Base-by-base conservation (phyloP, 2,888 invertebrate species). In the Acanthosoma haemorrhoidale region DNA sequence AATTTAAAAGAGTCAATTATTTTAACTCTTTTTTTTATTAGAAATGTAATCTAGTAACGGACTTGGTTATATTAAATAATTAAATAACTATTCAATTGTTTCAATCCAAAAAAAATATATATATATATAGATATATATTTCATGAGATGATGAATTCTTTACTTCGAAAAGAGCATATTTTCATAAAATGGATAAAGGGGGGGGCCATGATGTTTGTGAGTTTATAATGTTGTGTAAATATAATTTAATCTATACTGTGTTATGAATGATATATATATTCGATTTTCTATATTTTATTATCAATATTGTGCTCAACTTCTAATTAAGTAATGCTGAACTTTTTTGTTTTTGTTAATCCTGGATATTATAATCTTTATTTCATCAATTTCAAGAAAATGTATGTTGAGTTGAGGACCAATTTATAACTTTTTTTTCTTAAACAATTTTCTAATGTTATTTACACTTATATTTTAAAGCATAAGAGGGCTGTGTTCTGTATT, bases 401-500 rank as follows among this genome's bases (percentile, higher is more conserved):
- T 29, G 29, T 41, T 64, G 39, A 29, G 64, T 64, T 64, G 64
- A 64, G 64, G 64, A 64, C 64, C 64, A 64, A 64, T 39, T 41
- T 64, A 39, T 41, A 38, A 29, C 16, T 41, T 15, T 64, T 64
- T 64, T 38, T 15, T 41, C 41, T 64, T 29, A 16, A 21, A 36
- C 36, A 36, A 61, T 61, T 61, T 36, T 59, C 36, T 36, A 61
- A 36, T 61, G 36, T 61, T 61, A 36, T 36, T 15, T 61, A 34
- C 34, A 36, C 34, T 36, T 61, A 61, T 34, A 61, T 21, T 31
- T 61, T 36, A 61, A 61, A 51, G n/a, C 51, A 51, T 51, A 32
- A 36, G 61, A 61, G 61, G 61, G 61, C 61, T 61, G 61, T 61
- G 61, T 61, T 61, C 61, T 61, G 61, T 61, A 61, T 36, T 61